Base-by-base conservation (phyloP, 2,888 invertebrate species). In the Nebria brevicollis region DNA sequence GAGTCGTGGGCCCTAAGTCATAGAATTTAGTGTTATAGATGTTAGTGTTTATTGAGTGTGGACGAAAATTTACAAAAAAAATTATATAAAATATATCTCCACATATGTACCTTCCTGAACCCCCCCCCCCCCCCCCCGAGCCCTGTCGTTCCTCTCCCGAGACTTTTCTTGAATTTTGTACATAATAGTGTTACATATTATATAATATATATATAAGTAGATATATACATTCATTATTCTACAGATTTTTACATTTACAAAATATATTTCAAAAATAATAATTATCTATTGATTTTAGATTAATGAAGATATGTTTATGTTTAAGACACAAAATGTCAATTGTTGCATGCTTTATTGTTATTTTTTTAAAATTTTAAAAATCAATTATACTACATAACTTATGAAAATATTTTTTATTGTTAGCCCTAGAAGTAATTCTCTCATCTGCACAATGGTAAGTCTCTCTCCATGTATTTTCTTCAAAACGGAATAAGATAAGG, bases 291-390 rank as follows among this genome's bases (percentile, higher is more conserved):
- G 72, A 81, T 70, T 80, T 80, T 80, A 80, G 80, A 75, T 80
- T 81, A 66, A 68, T 68, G 68, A 25, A 13, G 8, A 82, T 83
- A 83, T 84, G 83, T 83, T 84, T 83, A 84, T 70, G 75, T 84
- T 25, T 84, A 82, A 83, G 83, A 84, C 84, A 84, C 81, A 83
- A 82, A 84, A 84, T 83, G 85, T 85, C 85, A 85, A 85, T 85
- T 85, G 85, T 85, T 85, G 85, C 85, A 85, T 85, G 85, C 84
- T 84, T 85, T 82, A 83, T 85, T 84, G 84, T 84, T 84, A 84
- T 84, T 84, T 83, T 83, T 84, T 84, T 84, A 82, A 84, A 82
- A 83, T 83, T 83, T 84, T 68, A 82, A 84, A 83, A 83, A 81
- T 81, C 82, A 83, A 84, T 83, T 83, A 83, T 83, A 83, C 72